phyloP scores from a whole-genome alignment of 2,888 invertebrate species.

The Drosophila kanekoi region DNA sequence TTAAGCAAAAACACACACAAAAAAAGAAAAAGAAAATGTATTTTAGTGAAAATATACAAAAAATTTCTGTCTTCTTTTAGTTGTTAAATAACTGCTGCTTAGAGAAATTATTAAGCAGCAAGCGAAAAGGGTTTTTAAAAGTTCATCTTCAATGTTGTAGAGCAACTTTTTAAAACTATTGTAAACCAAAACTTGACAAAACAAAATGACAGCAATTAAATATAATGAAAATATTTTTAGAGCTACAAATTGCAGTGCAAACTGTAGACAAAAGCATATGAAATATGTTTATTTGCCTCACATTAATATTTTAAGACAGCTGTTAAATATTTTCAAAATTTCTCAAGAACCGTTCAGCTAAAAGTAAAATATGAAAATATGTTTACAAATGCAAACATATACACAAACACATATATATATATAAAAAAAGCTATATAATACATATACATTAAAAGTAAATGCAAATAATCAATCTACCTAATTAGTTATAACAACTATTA shows the following conservation, averaged over 20 bases:
- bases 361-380: conserved; percentile 32
- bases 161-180: conserved; percentile 51
- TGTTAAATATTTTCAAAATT: conserved; percentile 39
- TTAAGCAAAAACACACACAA: conserved; percentile 47
- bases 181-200: conserved; percentile 59
- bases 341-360: conserved; percentile 53
- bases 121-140: conserved; percentile 28
- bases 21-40: conserved; percentile 38
- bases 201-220: conserved; percentile 46
- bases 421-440: conserved; percentile 21
- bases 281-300: conserved; percentile 70
- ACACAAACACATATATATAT: conserved; percentile 26
- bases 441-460: conserved; percentile 46
- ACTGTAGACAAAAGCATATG: conserved; percentile 59
- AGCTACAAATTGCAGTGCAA: conserved; percentile 43
- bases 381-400: conserved; percentile 31
- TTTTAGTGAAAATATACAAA: conserved; percentile 62
- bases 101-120: conserved; percentile 30
- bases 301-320: conserved; percentile 34
- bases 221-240: conserved; percentile 50
- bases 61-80: conserved; percentile 58
- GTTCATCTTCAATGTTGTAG: conserved; percentile 45
- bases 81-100: conserved; percentile 40
- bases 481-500: conserved; percentile 67
- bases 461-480: conserved; percentile 76